Conservation (phyloP, 2,888 invertebrate species). For the Colletes collaris region DNA sequence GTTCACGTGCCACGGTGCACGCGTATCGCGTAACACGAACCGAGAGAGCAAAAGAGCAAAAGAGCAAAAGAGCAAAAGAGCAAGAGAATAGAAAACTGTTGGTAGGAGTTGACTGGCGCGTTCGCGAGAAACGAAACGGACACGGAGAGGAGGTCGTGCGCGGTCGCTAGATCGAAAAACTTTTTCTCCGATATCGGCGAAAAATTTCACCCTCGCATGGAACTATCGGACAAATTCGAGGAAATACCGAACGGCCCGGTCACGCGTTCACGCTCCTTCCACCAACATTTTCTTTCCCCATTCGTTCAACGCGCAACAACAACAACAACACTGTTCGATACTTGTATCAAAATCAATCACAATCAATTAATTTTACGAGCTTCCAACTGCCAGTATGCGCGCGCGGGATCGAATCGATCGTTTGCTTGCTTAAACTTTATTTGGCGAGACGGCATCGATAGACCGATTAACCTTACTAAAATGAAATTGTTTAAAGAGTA, state of each 20-base stretch:
- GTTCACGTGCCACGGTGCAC: conserved; percentile 45
- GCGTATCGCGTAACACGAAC: conserved; percentile 39
- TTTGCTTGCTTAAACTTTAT: too few relatives aligned
- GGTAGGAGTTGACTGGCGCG: conserved; percentile 3
- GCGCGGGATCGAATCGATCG: too few relatives aligned
- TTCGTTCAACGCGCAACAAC: background rate
- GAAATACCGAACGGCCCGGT: background rate
- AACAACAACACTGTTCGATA: background rate
- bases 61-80: too few relatives aligned
- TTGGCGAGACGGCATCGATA: too few relatives aligned
- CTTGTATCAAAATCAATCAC: too few relatives aligned
- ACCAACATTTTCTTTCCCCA: conserved; percentile 8
- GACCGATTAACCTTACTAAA: too few relatives aligned
- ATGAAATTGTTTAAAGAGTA: too few relatives aligned
- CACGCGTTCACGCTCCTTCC: background rate
- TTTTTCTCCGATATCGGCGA: background rate
- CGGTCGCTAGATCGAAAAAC: conserved; percentile 18
- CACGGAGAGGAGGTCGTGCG: background rate
- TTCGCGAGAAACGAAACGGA: conserved; percentile 10
- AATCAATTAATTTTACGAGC: too few relatives aligned
- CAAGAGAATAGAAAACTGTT: conserved; percentile 2
- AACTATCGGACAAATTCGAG: too few relatives aligned
- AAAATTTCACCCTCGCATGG: conserved; percentile 15
- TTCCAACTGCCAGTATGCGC: too few relatives aligned
- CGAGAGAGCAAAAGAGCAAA: background rate